phyloP scores from a whole-genome alignment of 1,140 invertebrate species.

The Akabosia matsudoensis region DNA sequence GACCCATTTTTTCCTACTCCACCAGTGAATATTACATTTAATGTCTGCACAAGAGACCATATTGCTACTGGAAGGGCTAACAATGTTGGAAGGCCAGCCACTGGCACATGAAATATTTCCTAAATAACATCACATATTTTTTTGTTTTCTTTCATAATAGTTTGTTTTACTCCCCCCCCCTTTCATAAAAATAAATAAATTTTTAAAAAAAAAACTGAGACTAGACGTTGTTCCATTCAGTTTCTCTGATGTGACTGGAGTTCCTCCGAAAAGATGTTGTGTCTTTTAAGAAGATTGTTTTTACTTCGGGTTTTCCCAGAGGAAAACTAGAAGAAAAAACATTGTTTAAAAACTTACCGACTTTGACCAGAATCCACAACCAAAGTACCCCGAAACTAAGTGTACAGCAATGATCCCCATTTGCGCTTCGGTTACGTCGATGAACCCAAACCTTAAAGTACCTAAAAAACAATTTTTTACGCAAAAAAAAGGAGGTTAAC shows the following conservation, averaged over 20 bases:
- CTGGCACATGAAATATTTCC: conserved; percentile 36
- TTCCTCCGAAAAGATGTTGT: too few relatives aligned
- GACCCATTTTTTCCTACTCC: conserved; percentile 90
- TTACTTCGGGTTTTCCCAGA: neutral
- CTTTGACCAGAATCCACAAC: conserved; percentile 77
- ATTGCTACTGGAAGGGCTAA: conserved; percentile 33
- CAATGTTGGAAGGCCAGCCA: conserved; percentile 35
- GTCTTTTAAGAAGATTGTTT: too few relatives aligned
- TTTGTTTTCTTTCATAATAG: too few relatives aligned
- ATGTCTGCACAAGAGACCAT: conserved; percentile 48
- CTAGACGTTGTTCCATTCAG: too few relatives aligned
- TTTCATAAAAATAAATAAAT: too few relatives aligned
- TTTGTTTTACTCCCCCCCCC: too few relatives aligned
- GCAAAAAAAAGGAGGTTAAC: too few relatives aligned
- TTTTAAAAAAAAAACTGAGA: too few relatives aligned
- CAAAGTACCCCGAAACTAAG: conserved; percentile 79
- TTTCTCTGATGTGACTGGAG: too few relatives aligned
- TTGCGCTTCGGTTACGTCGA: conserved; percentile 99
- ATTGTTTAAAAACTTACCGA: conserved; percentile 61
- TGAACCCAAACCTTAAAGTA: conserved; percentile 83
- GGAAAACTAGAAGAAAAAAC: neutral
- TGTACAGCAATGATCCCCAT: conserved; percentile 88
- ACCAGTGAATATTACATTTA: conserved; percentile 62
- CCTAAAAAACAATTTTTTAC: conserved; percentile 54
- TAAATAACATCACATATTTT: conserved; percentile 32